These are phyloP conservation scores for Leucopternis melanops DNA, from an alignment of 2,113 vertebrate genomes.

Conservation along the genomic window DNA sequence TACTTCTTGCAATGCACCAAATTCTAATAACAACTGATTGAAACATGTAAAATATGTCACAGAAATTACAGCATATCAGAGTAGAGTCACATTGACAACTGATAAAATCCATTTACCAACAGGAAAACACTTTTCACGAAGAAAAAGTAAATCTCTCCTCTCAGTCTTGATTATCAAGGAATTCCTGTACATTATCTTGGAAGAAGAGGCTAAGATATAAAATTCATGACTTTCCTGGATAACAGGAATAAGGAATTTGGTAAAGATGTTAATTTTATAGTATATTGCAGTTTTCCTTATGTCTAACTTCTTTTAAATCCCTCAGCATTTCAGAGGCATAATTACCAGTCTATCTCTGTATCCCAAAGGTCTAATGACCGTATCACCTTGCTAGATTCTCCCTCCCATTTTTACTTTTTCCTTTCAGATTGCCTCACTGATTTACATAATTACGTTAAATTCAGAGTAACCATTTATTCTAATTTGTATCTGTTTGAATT, in stretches of 20 bases:
- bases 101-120: neutral
- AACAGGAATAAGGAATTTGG: neutral
- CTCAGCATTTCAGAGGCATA: neutral
- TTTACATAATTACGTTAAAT: neutral
- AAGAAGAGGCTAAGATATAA: neutral
- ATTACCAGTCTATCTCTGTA: neutral
- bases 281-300: neutral
- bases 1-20: neutral
- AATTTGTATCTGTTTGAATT: neutral
- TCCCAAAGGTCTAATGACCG: neutral
- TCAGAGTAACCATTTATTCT: neutral
- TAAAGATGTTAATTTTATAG: neutral
- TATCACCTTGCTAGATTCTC: neutral
- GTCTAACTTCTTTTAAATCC: neutral
- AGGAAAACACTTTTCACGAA: neutral
- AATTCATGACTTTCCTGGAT: neutral
- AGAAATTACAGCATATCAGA: neutral
- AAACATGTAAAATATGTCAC: neutral
- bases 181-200: neutral
- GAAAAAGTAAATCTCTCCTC: neutral
- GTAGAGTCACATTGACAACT: neutral
- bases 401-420: neutral
- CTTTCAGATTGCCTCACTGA: neutral
- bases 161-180: neutral
- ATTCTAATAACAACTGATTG: neutral